Evolutionary conservation across 2,797 vertebrate species (phyloP).

Genomic region (Euthynnus affinis): DNA sequence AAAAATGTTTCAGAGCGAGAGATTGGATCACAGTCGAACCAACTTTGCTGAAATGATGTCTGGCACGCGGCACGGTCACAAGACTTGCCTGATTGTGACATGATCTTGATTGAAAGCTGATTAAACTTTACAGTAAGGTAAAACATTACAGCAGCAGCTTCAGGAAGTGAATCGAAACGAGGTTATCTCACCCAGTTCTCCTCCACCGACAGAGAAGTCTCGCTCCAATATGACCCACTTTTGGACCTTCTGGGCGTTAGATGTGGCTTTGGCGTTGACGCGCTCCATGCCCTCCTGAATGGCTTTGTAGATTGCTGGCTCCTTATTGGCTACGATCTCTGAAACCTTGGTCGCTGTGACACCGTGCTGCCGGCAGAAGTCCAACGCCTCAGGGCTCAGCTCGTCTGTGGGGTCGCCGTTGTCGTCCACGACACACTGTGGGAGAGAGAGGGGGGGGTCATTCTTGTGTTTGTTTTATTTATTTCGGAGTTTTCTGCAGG

Average conservation of each 20-base stretch:
- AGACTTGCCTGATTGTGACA: background rate
- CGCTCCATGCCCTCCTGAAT: conserved; percentile 85
- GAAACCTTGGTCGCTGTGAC: conserved; percentile 77
- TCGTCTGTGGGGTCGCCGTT: conserved; percentile 83
- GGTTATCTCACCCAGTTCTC: conserved; percentile 81
- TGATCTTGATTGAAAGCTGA: background rate
- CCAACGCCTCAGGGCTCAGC: conserved; percentile 76
- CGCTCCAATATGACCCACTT: conserved; percentile 73
- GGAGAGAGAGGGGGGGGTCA: background rate
- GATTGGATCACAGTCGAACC: too few relatives aligned
- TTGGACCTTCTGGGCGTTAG: conserved; percentile 84
- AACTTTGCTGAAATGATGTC: conserved; percentile 3
- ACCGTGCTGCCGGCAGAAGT: conserved; percentile 70
- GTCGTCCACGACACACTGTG: conserved; percentile 81
- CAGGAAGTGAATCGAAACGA: background rate
- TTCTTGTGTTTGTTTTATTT: background rate
- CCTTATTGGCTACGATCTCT: conserved; percentile 80
- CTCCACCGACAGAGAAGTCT: conserved; percentile 72
- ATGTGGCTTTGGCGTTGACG: conserved; percentile 78
- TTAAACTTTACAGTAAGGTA: background rate
- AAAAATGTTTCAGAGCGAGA: too few relatives aligned
- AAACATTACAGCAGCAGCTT: background rate
- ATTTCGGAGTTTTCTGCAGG: background rate
- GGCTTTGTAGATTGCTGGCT: conserved; percentile 81
- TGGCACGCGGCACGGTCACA: background rate